Evolutionary conservation across 2,888 invertebrate genomes (phyloP), one percentile per base, ranked within the genome.

Genomic region (Parnassius orleans): DNA sequence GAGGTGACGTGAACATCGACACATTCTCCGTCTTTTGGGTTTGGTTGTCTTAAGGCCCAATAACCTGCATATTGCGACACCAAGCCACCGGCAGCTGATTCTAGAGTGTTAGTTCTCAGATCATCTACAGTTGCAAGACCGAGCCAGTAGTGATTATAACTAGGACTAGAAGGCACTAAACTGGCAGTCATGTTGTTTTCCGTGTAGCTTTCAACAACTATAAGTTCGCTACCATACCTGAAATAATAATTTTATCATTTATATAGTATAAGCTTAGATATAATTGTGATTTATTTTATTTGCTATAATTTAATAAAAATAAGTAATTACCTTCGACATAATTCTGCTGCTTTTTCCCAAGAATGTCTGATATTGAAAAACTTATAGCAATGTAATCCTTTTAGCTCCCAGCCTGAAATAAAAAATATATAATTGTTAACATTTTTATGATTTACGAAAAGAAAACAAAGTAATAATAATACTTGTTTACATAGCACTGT

Each of bases 331-430:
- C 97, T 96, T 93, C 96, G 95, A 93, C 98, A 98, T 90, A 98
- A 93, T 92, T 98, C 97, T 69, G 97, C 97, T 72, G 98, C 97
- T 92, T 97, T 97, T 91, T 97, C 96, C 98, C 98, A 98, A 70
- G 98, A 98, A 93, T 98, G 98, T 87, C 95, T 95, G 83, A 98
- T 98, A 90, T 96, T 97, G 92, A 98, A 98, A 93, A 97, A 98
- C 94, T 97, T 98, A 92, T 98, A 98, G 92, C 98, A 98, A 89
- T 97, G 94, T 78, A 97, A 94, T 79, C 97, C 97, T 90, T 95
- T 95, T 76, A 97, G 93, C 90, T 97, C 97, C 98, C 98, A 98
- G 80, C 97, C 98, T 98, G 94, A 59, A 94, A 94, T 80, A 77
- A 86, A 85, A 78, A 9, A 75, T 64, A 74, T 61, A 33, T 33